Evolutionary conservation across 2,888 invertebrate genomes (phyloP), one percentile per base, ranked within the genome.

Genomic region (Griposia aprilina): DNA sequence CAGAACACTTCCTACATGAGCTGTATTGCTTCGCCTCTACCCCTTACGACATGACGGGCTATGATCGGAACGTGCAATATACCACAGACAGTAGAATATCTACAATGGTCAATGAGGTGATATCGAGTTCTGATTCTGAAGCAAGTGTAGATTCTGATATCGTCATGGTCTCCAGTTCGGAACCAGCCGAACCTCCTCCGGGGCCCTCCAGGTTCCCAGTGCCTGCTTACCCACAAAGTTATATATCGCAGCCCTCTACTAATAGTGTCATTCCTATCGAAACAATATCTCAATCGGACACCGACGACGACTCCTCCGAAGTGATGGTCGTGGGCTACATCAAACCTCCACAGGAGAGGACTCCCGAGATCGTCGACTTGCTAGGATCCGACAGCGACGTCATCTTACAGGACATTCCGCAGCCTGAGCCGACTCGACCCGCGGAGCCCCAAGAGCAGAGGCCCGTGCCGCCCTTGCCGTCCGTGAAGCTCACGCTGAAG

Each of bases 1-100:
- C 99, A 0, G 97, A 98, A 78, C 99, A 99, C 94, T 99, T 99
- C 93, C 97, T 98, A 55, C 99, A 99, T 92, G 99, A 99, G 92
- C 97, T 99, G 81, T 97, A 98, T 89, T 98, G 98, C 93, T 99
- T 98, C 95, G 99, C 99, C 55, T 97, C 98, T 50, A 99, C 99
- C 20, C 98, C 98, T 0, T 98, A 98, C 93, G 99, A 99, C 92
- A 97, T 99, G 97, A 97, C 98, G 74, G 98, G 98, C 30, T 98
- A 98, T 90, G 98, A 98, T 92, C 97, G 98, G 41, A 97, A 97
- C 87, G 97, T 98, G 41, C 97, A 97, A 83, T 98, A 98, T 92
- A 97, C 97, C 0, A 97, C 97, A 88, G 95, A 93, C 94, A 96
- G 93, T 93, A 93, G 96, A 93, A 97, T 93, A 95, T 97, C 94